phyloP scores from a whole-genome alignment of 2,888 invertebrate genomes.

The Acrobasis suavella region DNA sequence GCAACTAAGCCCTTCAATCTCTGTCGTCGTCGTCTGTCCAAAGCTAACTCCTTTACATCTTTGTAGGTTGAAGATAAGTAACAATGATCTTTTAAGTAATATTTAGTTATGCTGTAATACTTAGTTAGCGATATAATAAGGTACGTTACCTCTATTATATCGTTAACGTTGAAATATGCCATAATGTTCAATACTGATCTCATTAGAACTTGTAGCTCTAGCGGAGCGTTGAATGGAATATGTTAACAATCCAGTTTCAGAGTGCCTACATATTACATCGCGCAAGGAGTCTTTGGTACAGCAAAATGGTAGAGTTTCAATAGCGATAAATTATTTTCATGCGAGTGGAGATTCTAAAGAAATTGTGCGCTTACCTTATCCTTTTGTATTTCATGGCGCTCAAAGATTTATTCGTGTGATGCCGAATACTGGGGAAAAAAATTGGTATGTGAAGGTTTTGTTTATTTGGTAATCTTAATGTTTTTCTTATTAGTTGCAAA shows the following conservation, averaged over 20 bases:
- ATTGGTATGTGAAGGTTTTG: neutral
- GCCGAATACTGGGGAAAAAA: neutral
- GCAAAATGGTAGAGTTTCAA: neutral
- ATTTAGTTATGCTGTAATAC: too few species aligned
- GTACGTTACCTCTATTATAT: neutral
- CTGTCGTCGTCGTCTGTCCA: neutral
- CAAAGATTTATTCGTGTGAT: neutral
- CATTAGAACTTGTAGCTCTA: neutral
- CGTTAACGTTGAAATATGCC: neutral
- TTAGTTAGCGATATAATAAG: too few species aligned
- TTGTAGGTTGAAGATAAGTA: too few species aligned
- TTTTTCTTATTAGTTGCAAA: too few species aligned
- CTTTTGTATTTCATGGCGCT: neutral
- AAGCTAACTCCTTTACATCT: too few species aligned
- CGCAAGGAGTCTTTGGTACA: neutral
- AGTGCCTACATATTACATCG: constrained; percentile 6
- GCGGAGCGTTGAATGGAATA: constrained; percentile 8
- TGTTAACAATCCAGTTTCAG: constrained; percentile 4
- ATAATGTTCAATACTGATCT: constrained; percentile 9
- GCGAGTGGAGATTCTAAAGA: neutral
- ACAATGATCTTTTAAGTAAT: too few species aligned
- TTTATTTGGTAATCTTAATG: neutral
- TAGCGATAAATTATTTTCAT: constrained; percentile 1
- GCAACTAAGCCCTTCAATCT: too few species aligned
- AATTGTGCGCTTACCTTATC: neutral